phyloP scores from a whole-genome alignment of 2,888 invertebrate species.

The Platypus cylindrus region DNA sequence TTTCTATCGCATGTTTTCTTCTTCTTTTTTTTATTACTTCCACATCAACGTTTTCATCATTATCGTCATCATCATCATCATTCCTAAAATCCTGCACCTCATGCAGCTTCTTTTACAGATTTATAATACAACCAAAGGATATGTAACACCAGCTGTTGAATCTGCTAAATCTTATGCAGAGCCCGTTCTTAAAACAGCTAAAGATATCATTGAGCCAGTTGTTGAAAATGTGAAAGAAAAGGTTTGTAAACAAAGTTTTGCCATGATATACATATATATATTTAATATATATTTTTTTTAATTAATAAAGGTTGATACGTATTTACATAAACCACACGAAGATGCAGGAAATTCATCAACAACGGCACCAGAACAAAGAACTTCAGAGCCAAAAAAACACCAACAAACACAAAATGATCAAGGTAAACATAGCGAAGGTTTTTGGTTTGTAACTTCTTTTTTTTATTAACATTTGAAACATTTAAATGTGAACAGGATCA shows the following conservation, averaged over 20 bases:
- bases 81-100: slow-evolving; percentile 17
- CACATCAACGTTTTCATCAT: slow-evolving; percentile 6
- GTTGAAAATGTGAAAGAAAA: slow-evolving; percentile 20
- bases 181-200: slow-evolving; percentile 23
- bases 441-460: no score
- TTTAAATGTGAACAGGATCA: no score
- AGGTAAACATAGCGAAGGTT: no score
- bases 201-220: slow-evolving; percentile 25
- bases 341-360: neutral
- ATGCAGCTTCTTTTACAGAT: slow-evolving; percentile 33
- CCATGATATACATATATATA: no score
- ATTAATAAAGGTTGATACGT: slow-evolving; percentile 28
- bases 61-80: slow-evolving; percentile 10
- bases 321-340: slow-evolving; percentile 18
- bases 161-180: slow-evolving; percentile 18
- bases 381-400: neutral
- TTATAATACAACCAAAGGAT: slow-evolving; percentile 33
- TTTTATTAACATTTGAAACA: no score
- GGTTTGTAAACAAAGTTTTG: no score
- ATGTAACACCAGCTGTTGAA: slow-evolving; percentile 27
- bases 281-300: slow-evolving; percentile 1
- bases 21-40: slow-evolving; percentile 3
- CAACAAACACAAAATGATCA: neutral
- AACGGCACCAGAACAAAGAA: neutral
- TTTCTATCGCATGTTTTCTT: no score